Base-by-base conservation (phyloP, 2,797 vertebrate species). In the Lycodopsis pacificus region DNA sequence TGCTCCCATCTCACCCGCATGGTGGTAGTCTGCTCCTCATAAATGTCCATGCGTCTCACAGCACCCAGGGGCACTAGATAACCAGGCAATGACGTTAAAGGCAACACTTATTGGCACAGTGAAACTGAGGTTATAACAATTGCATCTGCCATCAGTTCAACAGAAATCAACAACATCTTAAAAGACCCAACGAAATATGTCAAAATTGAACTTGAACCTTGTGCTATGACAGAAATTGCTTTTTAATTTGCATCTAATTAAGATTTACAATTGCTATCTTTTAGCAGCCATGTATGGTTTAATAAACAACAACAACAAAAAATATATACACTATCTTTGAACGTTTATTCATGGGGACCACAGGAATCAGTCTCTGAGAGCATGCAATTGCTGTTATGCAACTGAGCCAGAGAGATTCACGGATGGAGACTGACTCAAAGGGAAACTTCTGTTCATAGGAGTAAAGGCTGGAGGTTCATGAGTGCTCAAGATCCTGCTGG, bases 1-100 rank as follows among this genome's bases (percentile, higher is more conserved):
- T 91, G 87, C 79, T 97, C 95, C 98, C 98, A 99, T 83, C 95
- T 96, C 79, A 97, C 97, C 19, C 94, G 91, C 97, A 99, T 98
- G 75, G 95, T 96, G 75, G 97, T 98, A 58, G 95, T 89, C 75
- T 94, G 95, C 80, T 97, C 88, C 17, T 99, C 96, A 80, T 97
- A 98, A 88, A 97, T 94, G 76, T 93, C 95, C 93, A 99, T 92
- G n/a, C 85, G 95, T 91, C 92, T 95, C 84, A 97, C 95, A 1
- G 94, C 92, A 64, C 94, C 95, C 54, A 98, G 90, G 53, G 97
- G 95, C 92, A 98, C 98, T 99, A 89, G 25, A 79, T 38, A 81
- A 70, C 65, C 58, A 82, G 11, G n/a, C 12, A 64, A 49, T 12
- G 10, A 53, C 25, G 62, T 74, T n/a, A 84, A 51, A 22, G 53